These are phyloP conservation scores for Trinorchestia longiramus DNA, from an alignment of 1,140 invertebrate genomes.

Conservation along the genomic window DNA sequence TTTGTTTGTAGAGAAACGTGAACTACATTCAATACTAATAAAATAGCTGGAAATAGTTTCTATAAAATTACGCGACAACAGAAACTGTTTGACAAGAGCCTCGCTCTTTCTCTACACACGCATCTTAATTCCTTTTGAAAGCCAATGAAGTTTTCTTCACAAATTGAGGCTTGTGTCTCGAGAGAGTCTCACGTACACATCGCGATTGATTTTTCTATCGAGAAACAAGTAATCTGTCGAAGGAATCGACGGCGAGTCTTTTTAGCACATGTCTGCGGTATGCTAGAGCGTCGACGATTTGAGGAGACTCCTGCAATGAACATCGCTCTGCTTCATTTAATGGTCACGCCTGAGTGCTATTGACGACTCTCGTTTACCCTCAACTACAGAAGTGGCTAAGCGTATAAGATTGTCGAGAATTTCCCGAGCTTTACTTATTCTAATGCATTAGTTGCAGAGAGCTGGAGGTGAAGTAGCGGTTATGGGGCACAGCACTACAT, in stretches of 20 bases:
- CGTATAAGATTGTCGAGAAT: slow-evolving; percentile 42
- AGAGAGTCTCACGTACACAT: not conserved
- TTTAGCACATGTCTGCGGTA: slow-evolving; percentile 7
- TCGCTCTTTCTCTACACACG: not conserved
- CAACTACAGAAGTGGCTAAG: slow-evolving; percentile 29
- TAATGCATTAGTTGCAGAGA: slow-evolving; percentile 31
- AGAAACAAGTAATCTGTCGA: slow-evolving; percentile 29
- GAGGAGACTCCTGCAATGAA: slow-evolving; percentile 11
- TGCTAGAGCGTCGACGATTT: not conserved
- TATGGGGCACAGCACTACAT: not conserved
- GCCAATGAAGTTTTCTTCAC: not conserved
- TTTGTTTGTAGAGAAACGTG: not conserved
- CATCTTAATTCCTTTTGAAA: slow-evolving; percentile 9
- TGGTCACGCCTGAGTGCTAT: slow-evolving; percentile 41
- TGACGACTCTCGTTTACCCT: slow-evolving; percentile 37
- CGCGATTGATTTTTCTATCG: slow-evolving; percentile 3
- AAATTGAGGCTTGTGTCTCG: not conserved
- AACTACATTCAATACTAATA: slow-evolving; percentile 2
- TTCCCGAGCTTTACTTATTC: slow-evolving; percentile 35
- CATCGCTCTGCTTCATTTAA: slow-evolving; percentile 23
- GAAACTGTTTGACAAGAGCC: not conserved
- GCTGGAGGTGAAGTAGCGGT: slow-evolving; percentile 37
- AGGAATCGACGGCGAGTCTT: slow-evolving; percentile 6
- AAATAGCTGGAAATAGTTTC: not conserved
- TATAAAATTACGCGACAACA: not conserved